A percentile compares a stretch with the other conserved stretches of the same genome.
These are phyloP conservation scores for Stenotaenia linearis DNA, from an alignment of 2,888 invertebrate species.

Conservation along the genomic window DNA sequence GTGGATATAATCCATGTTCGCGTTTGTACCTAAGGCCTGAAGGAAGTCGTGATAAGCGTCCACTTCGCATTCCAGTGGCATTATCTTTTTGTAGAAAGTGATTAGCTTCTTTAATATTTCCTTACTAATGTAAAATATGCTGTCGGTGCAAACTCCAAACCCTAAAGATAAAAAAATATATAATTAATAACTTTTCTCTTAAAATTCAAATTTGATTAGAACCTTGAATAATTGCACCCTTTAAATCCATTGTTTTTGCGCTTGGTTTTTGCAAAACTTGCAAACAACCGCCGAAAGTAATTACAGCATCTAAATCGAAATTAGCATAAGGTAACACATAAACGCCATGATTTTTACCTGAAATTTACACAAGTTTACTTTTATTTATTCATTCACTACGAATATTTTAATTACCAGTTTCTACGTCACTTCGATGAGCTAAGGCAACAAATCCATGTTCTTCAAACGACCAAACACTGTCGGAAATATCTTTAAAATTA, in stretches of 20 bases:
- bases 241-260: slow-evolving; percentile 44
- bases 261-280: slow-evolving; percentile 51
- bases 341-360: slow-evolving; percentile 47
- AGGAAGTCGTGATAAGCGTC: slow-evolving; percentile 52
- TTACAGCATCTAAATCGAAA: background rate
- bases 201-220: background rate
- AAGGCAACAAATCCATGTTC: slow-evolving; percentile 48
- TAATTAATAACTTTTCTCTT: background rate
- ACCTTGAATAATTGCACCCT: slow-evolving; percentile 44
- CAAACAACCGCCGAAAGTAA: slow-evolving; percentile 42
- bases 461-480: slow-evolving; percentile 36
- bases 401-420: slow-evolving; percentile 42
- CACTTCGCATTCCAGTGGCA: slow-evolving; percentile 47
- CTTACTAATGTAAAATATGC: slow-evolving; percentile 49
- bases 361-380: background rate
- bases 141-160: slow-evolving; percentile 49
- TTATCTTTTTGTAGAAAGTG: slow-evolving; percentile 41
- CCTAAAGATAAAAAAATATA: slow-evolving; percentile 32
- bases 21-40: slow-evolving; percentile 46
- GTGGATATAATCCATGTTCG: slow-evolving; percentile 43
- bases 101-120: slow-evolving; percentile 44
- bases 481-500: background rate
- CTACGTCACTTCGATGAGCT: slow-evolving; percentile 49
- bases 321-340: slow-evolving; percentile 44
- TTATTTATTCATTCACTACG: background rate